Conservation (phyloP, 2,888 invertebrate species). For the Eristalinus sepulchralis region DNA sequence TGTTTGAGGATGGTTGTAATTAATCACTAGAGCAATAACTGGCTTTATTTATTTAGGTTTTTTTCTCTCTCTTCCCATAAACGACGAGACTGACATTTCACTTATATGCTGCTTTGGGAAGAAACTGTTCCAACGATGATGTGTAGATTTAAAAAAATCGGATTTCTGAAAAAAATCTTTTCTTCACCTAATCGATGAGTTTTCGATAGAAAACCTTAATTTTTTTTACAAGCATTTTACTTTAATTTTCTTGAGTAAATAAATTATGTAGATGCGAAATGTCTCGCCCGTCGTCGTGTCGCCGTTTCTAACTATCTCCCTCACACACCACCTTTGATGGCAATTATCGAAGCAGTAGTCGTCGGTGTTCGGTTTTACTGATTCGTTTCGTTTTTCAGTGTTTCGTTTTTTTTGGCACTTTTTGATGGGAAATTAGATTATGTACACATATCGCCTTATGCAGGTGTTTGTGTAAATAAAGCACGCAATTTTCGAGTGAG, state of each 20-base stretch:
- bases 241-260: background rate
- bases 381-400: background rate
- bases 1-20: background rate
- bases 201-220: background rate
- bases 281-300: background rate
- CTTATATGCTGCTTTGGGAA: background rate
- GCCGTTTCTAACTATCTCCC: background rate
- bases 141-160: background rate
- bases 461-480: constrained; percentile 8
- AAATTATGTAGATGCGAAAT: background rate
- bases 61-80: background rate
- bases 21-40: background rate
- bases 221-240: background rate
- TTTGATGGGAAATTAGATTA: constrained; percentile 11
- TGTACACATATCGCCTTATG: background rate
- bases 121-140: background rate
- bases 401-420: constrained; percentile 5
- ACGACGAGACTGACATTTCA: background rate
- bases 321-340: constrained; percentile 8
- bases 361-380: background rate
- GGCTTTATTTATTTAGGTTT: background rate
- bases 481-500: constrained; percentile 8
- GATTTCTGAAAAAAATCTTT: too few relatives aligned
- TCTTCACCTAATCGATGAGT: background rate
- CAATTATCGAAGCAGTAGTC: constrained; percentile 1